Evolutionary conservation across 92 coral and sea anemone genomes (phyloP).

Genomic region (Actinernus sp.): DNA sequence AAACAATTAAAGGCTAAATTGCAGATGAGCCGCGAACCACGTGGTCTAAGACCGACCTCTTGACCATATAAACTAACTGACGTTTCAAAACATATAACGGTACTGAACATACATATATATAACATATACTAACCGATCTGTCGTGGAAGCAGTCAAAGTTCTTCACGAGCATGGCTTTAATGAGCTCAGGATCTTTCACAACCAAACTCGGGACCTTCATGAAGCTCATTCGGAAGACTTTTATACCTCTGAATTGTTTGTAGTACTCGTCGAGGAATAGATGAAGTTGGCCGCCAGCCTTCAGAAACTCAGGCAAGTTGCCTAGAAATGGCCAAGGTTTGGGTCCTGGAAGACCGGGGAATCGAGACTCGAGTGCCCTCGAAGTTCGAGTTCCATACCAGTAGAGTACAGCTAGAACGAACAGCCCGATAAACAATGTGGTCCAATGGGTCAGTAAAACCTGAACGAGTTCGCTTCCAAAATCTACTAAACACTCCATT

Average conservation of each 20-base stretch:
- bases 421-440: too few relatives aligned
- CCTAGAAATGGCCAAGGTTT: conserved; percentile 60
- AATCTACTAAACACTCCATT: too few relatives aligned
- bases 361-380: conserved; percentile 32
- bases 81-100: too few relatives aligned
- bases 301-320: conserved; percentile 28
- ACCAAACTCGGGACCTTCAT: conserved; percentile 26
- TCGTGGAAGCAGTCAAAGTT: too few relatives aligned
- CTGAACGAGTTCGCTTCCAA: too few relatives aligned
- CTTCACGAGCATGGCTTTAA: conserved; percentile 52
- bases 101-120: too few relatives aligned
- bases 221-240: conserved; percentile 36
- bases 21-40: too few relatives aligned
- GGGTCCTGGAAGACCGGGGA: conserved; percentile 68
- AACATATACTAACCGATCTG: conserved; percentile 63
- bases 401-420: too few relatives aligned
- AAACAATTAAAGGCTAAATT: too few relatives aligned
- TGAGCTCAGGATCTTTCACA: conserved; percentile 61
- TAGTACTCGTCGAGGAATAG: conserved; percentile 43
- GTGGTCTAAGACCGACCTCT: too few relatives aligned
- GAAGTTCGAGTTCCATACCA: conserved; percentile 33
- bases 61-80: too few relatives aligned
- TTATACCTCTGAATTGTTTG: conserved; percentile 69
- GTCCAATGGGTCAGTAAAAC: too few relatives aligned
- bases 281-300: conserved; percentile 43